Base-by-base conservation (phyloP, 2,113 vertebrate species). In the Chaetura pelagica region DNA sequence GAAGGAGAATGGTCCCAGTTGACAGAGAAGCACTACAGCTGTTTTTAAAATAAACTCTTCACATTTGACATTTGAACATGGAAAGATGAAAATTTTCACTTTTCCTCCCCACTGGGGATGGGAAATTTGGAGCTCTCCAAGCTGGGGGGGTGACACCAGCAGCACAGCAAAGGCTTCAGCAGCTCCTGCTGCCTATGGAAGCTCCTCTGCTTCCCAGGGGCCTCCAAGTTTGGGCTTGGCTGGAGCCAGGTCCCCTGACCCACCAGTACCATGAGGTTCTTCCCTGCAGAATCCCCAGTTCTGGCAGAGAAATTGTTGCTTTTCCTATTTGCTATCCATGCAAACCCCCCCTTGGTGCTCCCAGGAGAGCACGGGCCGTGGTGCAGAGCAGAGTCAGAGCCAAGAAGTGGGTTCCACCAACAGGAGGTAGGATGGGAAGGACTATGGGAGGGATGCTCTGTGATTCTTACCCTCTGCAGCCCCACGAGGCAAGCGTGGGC, bases 371-470 rank as follows among this genome's bases (percentile, higher is more conserved):
- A 1, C 15, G 27, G n/a, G 38, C 29, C 2, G 0, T 9, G 71
- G 54, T 19, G 63, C 35, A 6, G 44, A 32, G 52, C 68, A 57
- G 74, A 13, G 21, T 1, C 8, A 10, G 49, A 12, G 44, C 27
- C 15, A 1, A 34, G 38, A 0, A 42, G 5, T 2, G 30, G 23
- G 5, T 34, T 42, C 61, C 6, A 1, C 15, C 58, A 7, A 1
- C 6, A 66, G 30, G 17, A 66, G 16, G 17, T 1, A 54, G 49
- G 26, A 34, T 5, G 80, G 67, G 62, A 17, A 49, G 40, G 21
- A 7, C 2, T 8, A 35, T 12, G 48, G 75, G 72, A 54, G 77
- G 58, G 77, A 4, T 26, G 34, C 21, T 51, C 6, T 20, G 0
- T 18, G 7, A 7, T 46, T 49, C 74, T 57, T 14, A 8, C 29